These are phyloP conservation scores for Urechis unicinctus DNA, from an alignment of 2,888 invertebrate species.

Conservation along the genomic window DNA sequence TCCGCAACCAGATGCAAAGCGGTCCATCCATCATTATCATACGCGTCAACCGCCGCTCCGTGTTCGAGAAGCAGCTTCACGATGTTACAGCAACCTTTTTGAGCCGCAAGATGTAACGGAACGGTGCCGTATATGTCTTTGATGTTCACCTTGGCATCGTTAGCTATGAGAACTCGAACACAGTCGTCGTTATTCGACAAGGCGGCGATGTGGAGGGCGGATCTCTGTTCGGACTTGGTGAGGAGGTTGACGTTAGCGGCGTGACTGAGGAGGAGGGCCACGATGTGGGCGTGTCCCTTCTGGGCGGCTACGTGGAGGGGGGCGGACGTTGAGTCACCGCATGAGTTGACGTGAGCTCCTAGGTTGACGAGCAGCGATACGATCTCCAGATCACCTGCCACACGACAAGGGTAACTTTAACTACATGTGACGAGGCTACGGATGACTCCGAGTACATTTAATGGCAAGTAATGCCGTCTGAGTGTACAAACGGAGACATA, in stretches of 20 bases:
- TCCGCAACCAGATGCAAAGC: constrained; percentile 39
- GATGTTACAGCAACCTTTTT: constrained; percentile 27
- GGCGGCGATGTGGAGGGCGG: constrained; percentile 37
- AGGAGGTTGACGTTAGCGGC: constrained; percentile 10
- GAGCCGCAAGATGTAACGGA: constrained; percentile 39
- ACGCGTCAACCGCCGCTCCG: constrained; percentile 26
- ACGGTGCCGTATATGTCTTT: constrained; percentile 39
- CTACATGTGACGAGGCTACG: too few relatives aligned
- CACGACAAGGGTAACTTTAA: too few relatives aligned
- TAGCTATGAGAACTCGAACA: constrained; percentile 23
- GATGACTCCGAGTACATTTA: too few relatives aligned
- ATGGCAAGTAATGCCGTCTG: too few relatives aligned
- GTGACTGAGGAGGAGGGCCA: constrained; percentile 23
- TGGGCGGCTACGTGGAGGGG: constrained; percentile 39
- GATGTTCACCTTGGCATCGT: constrained; percentile 29
- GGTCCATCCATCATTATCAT: constrained; percentile 39
- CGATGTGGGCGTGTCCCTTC: constrained; percentile 25
- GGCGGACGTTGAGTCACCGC: constrained; percentile 25
- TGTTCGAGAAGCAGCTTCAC: constrained; percentile 26
- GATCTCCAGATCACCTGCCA: constrained; percentile 4
- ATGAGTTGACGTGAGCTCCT: constrained; percentile 26
- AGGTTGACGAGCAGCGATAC: constrained; percentile 26
- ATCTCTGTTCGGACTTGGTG: constrained; percentile 27
- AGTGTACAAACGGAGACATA: too few relatives aligned
- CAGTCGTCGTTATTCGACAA: constrained; percentile 26